These are phyloP conservation scores for Uromys caudimaculatus DNA, from an alignment of 2,797 vertebrate species.

Conservation along the genomic window DNA sequence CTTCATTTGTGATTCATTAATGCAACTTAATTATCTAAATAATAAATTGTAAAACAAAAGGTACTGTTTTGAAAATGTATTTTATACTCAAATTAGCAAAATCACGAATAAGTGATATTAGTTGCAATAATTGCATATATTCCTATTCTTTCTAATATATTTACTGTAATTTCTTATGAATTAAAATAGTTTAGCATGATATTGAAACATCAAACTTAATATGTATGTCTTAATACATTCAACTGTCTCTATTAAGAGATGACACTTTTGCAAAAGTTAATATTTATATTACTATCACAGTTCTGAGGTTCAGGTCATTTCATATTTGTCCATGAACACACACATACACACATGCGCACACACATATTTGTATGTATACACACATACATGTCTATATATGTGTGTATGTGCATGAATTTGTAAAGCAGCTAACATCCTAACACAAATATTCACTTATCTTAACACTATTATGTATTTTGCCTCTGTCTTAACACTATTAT, in stretches of 20 bases:
- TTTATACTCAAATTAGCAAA: background rate
- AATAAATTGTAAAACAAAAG: constrained; percentile 46
- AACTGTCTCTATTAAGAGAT: background rate
- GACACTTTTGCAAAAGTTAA: background rate
- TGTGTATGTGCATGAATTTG: background rate
- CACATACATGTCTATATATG: accelerated
- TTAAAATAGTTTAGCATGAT: background rate
- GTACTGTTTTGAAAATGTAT: constrained; percentile 58
- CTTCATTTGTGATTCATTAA: constrained; percentile 54
- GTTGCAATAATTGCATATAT: background rate
- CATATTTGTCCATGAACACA: background rate
- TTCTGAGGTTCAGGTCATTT: background rate
- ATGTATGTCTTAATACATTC: background rate
- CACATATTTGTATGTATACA: background rate
- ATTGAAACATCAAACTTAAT: background rate
- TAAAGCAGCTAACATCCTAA: background rate
- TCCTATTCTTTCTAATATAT: background rate
- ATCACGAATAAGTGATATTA: background rate
- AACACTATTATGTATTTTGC: background rate
- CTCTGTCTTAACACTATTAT: background rate
- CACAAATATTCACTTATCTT: background rate
- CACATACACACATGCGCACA: background rate
- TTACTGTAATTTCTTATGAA: background rate
- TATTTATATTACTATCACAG: background rate
- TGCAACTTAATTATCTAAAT: constrained; percentile 52